Conservation (phyloP, 2,888 invertebrate species). For the Aspidiotus destructor region DNA sequence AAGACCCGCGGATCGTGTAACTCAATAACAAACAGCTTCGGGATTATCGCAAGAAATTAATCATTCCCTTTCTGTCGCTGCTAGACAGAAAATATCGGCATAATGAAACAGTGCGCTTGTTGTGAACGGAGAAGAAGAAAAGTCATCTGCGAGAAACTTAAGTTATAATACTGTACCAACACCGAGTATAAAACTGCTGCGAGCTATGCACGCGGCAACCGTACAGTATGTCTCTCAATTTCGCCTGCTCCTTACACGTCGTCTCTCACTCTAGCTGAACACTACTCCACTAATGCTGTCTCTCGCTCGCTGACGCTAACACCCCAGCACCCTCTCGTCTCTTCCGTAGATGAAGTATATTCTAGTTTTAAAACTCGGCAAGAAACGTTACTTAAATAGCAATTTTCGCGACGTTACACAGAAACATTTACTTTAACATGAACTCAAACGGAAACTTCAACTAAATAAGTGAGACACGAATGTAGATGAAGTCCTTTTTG, state of each 20-base stretch:
- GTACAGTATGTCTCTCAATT: not conserved
- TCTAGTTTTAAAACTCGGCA: slow-evolving; percentile 14
- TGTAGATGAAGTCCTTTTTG: not conserved
- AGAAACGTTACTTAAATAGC: slow-evolving; percentile 27
- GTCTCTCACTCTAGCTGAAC: too few relatives aligned
- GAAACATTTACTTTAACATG: slow-evolving; percentile 29
- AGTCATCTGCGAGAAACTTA: slow-evolving; percentile 12
- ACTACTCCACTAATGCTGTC: not conserved
- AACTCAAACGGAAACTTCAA: slow-evolving; percentile 29
- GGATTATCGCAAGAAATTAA: slow-evolving; percentile 5
- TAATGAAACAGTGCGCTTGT: not conserved
- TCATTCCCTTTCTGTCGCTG: not conserved
- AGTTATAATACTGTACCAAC: not conserved
- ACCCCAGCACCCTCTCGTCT: not conserved
- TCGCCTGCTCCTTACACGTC: not conserved
- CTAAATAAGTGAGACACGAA: slow-evolving; percentile 29
- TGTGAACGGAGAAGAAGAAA: slow-evolving; percentile 5
- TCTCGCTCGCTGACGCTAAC: not conserved
- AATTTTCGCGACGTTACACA: slow-evolving; percentile 28
- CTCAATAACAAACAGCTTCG: slow-evolving; percentile 14
- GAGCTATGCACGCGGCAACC: slow-evolving; percentile 2
- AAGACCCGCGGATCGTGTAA: not conserved
- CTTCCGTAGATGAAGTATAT: slow-evolving; percentile 7
- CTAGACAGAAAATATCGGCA: slow-evolving; percentile 15
- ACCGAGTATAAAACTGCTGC: not conserved